Evolutionary conservation across 2,113 vertebrate genomes (phyloP).

Genomic region (Micromys minutus): DNA sequence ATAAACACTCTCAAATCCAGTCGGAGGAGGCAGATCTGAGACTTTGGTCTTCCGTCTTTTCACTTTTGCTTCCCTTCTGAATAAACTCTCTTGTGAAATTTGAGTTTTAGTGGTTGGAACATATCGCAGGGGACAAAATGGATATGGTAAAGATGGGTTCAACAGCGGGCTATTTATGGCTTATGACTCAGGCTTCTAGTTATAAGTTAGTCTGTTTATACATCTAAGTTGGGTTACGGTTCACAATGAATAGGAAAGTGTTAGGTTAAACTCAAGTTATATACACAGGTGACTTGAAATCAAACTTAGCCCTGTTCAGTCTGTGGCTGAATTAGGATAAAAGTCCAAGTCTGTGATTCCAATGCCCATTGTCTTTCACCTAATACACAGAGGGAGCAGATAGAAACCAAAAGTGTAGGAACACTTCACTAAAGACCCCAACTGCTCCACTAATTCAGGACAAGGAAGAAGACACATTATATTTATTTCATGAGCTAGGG

Average conservation of each 20-base stretch:
- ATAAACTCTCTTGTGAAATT: background rate
- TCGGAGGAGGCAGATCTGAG: background rate
- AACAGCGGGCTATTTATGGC: background rate
- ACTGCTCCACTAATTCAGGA: background rate
- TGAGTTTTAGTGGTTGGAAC: background rate
- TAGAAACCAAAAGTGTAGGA: background rate
- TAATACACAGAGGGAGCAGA: background rate
- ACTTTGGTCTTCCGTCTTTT: background rate
- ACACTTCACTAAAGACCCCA: background rate
- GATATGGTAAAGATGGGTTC: background rate
- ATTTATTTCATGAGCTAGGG: background rate
- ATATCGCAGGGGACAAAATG: background rate
- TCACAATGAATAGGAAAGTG: background rate
- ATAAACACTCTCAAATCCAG: background rate
- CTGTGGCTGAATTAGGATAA: background rate
- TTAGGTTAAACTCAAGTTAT: background rate
- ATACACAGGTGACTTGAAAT: background rate
- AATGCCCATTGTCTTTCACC: background rate
- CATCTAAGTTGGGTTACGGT: background rate
- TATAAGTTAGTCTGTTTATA: slow-evolving; percentile 11
- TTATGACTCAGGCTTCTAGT: background rate
- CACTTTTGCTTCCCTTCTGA: background rate
- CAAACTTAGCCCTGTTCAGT: background rate
- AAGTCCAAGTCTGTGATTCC: background rate
- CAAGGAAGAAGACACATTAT: background rate